Evolutionary conservation across 2,888 invertebrate genomes (phyloP).

Genomic region (Drosophila colorata): DNA sequence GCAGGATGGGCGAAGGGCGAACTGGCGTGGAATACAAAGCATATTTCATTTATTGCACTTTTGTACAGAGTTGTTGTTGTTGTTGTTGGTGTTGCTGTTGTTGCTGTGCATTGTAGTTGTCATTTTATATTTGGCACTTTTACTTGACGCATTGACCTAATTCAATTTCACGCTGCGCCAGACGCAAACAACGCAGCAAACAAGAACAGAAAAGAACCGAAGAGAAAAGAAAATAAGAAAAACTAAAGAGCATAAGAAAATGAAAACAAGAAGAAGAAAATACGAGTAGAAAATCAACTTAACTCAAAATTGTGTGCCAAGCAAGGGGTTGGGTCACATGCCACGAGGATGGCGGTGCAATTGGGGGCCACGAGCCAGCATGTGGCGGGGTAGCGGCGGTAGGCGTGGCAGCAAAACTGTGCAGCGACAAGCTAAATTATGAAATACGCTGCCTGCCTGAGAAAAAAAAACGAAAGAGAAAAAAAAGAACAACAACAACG

Average conservation of each 20-base stretch:
- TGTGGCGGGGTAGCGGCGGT: not conserved
- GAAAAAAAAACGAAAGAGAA: constrained; percentile 15
- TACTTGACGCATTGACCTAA: constrained; percentile 74
- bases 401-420: constrained; percentile 36
- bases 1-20: not conserved
- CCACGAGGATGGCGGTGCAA: not conserved
- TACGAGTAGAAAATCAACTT: constrained; percentile 64
- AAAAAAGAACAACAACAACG: not conserved
- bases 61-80: constrained; percentile 10
- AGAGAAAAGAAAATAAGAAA: constrained; percentile 13
- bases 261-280: constrained; percentile 10
- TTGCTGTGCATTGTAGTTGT: constrained; percentile 27
- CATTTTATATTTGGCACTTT: constrained; percentile 69
- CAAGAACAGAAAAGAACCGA: constrained; percentile 3
- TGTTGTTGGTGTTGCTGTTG: constrained; percentile 10
- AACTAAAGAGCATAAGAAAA: not conserved
- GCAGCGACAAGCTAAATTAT: constrained; percentile 67
- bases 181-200: constrained; percentile 45
- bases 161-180: constrained; percentile 75
- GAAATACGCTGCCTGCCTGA: constrained; percentile 65
- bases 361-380: not conserved
- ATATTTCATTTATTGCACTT: constrained; percentile 62
- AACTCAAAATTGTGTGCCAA: constrained; percentile 60
- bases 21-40: constrained; percentile 19
- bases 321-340: not conserved